These are phyloP conservation scores for Pangasius sanitwongsei DNA, from an alignment of 2,797 vertebrate species.

Conservation along the genomic window DNA sequence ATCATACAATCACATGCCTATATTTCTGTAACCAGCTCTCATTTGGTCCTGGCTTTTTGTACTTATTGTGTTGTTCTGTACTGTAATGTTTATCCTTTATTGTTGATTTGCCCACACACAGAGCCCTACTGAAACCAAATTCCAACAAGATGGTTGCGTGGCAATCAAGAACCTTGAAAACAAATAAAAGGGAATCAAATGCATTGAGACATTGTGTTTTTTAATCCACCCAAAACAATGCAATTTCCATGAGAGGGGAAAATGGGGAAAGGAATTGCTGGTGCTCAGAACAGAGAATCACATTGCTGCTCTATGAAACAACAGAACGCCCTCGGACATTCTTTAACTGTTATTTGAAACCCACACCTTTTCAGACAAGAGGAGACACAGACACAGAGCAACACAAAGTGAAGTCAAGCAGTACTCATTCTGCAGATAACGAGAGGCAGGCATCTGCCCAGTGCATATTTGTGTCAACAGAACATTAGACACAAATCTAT, in stretches of 20 bases:
- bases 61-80: too few relatives aligned
- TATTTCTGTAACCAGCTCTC: neutral
- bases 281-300: neutral
- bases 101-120: neutral
- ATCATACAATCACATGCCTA: neutral
- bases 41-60: too few relatives aligned
- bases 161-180: neutral
- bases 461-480: neutral
- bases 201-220: neutral
- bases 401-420: neutral
- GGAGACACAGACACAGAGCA: neutral
- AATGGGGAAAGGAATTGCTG: neutral
- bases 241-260: neutral
- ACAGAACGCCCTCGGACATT: slow-evolving; percentile 8
- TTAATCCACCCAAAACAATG: neutral
- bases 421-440: neutral
- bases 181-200: slow-evolving; percentile 5
- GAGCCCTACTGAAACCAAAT: too few relatives aligned
- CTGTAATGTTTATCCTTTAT: neutral
- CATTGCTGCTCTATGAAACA: neutral
- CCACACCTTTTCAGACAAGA: slow-evolving; percentile 22
- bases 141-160: neutral
- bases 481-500: neutral
- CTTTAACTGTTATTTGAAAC: slow-evolving; percentile 11
- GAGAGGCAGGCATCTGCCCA: neutral